These are phyloP conservation scores for Eulemur albifrons DNA, from an alignment of 2,797 vertebrate species.

Conservation along the genomic window DNA sequence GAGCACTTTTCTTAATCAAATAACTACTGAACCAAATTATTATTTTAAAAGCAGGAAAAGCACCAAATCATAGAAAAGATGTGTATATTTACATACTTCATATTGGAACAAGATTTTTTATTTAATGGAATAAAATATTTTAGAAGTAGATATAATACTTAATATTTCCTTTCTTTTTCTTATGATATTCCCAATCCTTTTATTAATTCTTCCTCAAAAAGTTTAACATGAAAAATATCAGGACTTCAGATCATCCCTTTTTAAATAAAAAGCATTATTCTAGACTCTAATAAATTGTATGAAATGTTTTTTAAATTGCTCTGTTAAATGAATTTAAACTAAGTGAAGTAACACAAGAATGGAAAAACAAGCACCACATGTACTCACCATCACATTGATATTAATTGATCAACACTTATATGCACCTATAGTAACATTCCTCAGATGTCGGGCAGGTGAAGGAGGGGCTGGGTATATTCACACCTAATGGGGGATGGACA, in stretches of 20 bases:
- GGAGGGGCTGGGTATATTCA: too few species aligned
- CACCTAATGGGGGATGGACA: too few species aligned
- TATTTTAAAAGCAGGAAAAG: neutral
- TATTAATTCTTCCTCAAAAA: neutral
- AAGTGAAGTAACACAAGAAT: too few species aligned
- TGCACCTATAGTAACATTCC: too few species aligned
- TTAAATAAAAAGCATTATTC: neutral
- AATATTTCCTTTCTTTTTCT: neutral
- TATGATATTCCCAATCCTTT: neutral
- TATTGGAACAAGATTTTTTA: neutral
- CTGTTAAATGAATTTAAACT: neutral
- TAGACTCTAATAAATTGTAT: neutral
- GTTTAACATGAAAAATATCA: neutral
- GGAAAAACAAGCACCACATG: too few species aligned
- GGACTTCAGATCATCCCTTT: neutral
- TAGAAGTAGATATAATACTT: neutral
- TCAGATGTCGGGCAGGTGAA: too few species aligned
- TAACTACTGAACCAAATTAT: neutral
- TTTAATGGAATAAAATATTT: neutral
- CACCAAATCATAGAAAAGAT: neutral
- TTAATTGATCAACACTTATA: too few species aligned
- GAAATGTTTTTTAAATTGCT: neutral
- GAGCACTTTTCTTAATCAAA: slow-evolving; percentile 51
- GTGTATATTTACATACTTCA: neutral
- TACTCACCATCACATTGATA: too few species aligned